A percentile compares a stretch with the other conserved stretches of the same genome.
These are phyloP conservation scores for Chloroceryle amazona DNA, from an alignment of 2,797 vertebrate genomes.

Conservation along the genomic window DNA sequence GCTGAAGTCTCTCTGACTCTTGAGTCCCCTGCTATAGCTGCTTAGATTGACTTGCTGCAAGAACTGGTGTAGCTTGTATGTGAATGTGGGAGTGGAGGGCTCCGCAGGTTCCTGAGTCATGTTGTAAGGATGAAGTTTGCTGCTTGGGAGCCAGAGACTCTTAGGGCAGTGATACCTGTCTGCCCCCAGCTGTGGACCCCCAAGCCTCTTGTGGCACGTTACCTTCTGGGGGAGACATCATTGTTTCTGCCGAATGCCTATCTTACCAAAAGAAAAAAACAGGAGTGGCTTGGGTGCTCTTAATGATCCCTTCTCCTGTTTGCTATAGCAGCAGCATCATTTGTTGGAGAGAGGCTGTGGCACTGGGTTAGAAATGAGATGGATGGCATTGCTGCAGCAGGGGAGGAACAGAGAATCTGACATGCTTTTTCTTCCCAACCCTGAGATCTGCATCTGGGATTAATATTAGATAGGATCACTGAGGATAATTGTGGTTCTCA, in stretches of 20 bases:
- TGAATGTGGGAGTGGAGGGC: background rate
- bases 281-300: background rate
- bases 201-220: accelerated
- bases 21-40: background rate
- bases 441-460: background rate
- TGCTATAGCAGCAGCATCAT: background rate
- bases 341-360: background rate
- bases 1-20: background rate
- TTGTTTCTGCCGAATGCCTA: background rate
- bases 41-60: background rate
- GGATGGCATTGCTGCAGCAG: background rate
- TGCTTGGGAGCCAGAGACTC: background rate
- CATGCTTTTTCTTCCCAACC: background rate
- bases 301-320: background rate
- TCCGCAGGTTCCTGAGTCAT: accelerated
- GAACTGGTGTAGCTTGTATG: background rate
- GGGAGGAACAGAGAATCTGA: background rate
- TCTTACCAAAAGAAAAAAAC: background rate
- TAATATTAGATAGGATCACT: background rate
- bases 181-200: background rate
- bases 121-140: background rate
- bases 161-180: background rate
- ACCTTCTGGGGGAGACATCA: background rate
- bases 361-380: background rate
- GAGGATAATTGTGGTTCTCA: background rate